Percentiles rank a stretch among this genome's conserved stretches.
These are phyloP conservation scores for Eretmochelys imbricata DNA, from an alignment of 2,113 vertebrate genomes.

Conservation along the genomic window DNA sequence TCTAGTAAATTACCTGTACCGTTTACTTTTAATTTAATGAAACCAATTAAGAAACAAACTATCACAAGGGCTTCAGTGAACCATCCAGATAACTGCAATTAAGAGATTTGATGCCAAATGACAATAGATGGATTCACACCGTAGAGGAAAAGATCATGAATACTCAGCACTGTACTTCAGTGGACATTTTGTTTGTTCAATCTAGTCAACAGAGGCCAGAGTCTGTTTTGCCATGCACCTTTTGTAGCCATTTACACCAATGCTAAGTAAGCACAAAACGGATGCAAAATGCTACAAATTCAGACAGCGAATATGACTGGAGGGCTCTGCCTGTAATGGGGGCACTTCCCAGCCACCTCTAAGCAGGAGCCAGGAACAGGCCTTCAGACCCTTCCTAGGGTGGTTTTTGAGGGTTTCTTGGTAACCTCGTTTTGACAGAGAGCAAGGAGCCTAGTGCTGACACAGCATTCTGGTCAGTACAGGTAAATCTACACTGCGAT, in stretches of 20 bases:
- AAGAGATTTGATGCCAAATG: background rate
- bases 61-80: background rate
- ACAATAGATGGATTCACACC: background rate
- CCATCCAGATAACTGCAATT: background rate
- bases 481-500: too few species aligned
- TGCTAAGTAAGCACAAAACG: background rate
- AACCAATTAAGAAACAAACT: background rate
- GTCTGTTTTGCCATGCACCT: background rate
- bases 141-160: background rate
- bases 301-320: too few species aligned
- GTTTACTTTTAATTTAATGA: background rate
- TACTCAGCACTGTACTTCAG: background rate
- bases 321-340: background rate
- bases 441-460: too few species aligned
- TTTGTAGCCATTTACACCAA: background rate
- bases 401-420: too few species aligned
- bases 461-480: too few species aligned
- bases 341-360: background rate
- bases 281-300: background rate
- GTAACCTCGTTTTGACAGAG: too few species aligned
- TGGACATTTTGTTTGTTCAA: background rate
- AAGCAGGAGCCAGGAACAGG: background rate
- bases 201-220: background rate
- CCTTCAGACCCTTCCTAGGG: background rate
- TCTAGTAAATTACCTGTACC: background rate